Evolutionary conservation across 2,888 invertebrate species (phyloP).

Genomic region (Neelides folsomi): DNA sequence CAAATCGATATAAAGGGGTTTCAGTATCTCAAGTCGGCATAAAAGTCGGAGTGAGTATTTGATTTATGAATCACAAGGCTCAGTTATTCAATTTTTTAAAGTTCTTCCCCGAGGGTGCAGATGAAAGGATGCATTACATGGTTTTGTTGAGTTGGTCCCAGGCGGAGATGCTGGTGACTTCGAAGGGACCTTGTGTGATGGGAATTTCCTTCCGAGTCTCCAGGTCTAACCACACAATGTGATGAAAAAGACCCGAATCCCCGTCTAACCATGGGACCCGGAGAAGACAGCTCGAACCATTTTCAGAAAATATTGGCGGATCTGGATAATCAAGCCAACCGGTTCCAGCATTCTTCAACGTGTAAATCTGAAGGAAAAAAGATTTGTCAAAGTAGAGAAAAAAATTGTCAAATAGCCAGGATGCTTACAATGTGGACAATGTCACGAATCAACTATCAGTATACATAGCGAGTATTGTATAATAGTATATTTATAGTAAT

Average conservation of each 20-base stretch:
- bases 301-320: constrained; percentile 38
- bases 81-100: no score
- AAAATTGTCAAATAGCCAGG: no score
- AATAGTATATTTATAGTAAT: no score
- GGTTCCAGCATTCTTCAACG: constrained; percentile 21
- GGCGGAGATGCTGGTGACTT: constrained; percentile 57
- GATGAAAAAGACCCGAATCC: constrained; percentile 46
- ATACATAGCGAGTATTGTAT: no score
- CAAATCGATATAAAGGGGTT: no score
- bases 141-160: constrained; percentile 61
- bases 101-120: not conserved
- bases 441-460: no score
- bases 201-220: constrained; percentile 27
- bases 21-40: no score
- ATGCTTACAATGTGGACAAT: no score
- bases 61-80: no score
- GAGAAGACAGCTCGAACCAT: constrained; percentile 40
- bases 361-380: constrained; percentile 27
- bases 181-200: constrained; percentile 60
- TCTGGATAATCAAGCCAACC: constrained; percentile 39
- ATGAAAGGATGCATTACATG: constrained; percentile 44
- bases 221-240: constrained; percentile 38
- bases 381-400: not conserved
- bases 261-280: constrained; percentile 45
- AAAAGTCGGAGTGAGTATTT: not conserved